phyloP scores from a whole-genome alignment of 2,888 invertebrate genomes.

The Heterodera filipjevi region DNA sequence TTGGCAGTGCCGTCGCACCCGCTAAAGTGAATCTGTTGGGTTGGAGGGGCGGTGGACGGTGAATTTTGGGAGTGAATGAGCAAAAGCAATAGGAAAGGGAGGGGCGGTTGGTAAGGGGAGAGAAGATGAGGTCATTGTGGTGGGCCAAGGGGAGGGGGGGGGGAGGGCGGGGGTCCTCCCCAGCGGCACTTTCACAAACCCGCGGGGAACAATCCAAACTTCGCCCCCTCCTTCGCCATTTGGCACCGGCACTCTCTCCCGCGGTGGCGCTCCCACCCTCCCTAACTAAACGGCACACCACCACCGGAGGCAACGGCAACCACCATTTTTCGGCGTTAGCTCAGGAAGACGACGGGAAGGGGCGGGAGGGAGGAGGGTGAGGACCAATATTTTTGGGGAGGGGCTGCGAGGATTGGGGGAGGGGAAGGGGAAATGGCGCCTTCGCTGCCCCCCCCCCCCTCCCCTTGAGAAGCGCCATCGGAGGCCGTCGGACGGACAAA shows the following conservation, averaged over 20 bases:
- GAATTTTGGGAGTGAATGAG: background rate
- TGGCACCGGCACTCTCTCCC: constrained; percentile 18
- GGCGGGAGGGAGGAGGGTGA: background rate
- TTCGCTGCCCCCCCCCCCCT: constrained; percentile 17
- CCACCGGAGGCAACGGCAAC: background rate
- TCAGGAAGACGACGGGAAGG: constrained; percentile 7
- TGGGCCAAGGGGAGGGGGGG: background rate
- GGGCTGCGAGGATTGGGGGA: constrained; percentile 7
- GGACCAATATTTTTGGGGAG: constrained; percentile 24
- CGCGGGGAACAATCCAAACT: constrained; percentile 15
- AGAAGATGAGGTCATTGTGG: constrained; percentile 4
- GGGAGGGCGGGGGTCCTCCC: background rate
- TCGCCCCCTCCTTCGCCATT: constrained; percentile 12
- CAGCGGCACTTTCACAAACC: constrained; percentile 10
- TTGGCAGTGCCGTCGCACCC: background rate
- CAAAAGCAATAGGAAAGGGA: background rate
- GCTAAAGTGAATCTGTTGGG: background rate
- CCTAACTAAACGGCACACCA: background rate
- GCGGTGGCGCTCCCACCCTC: constrained; percentile 14
- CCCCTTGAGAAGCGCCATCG: constrained; percentile 21
- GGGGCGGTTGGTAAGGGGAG: background rate
- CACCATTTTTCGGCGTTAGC: constrained; percentile 17
- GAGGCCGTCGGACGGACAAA: constrained; percentile 24
- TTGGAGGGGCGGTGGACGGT: background rate
- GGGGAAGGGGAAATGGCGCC: constrained; percentile 28